Evolutionary conservation across 1,140 invertebrate species (phyloP).

Genomic region (Philopotamus ludificatus): DNA sequence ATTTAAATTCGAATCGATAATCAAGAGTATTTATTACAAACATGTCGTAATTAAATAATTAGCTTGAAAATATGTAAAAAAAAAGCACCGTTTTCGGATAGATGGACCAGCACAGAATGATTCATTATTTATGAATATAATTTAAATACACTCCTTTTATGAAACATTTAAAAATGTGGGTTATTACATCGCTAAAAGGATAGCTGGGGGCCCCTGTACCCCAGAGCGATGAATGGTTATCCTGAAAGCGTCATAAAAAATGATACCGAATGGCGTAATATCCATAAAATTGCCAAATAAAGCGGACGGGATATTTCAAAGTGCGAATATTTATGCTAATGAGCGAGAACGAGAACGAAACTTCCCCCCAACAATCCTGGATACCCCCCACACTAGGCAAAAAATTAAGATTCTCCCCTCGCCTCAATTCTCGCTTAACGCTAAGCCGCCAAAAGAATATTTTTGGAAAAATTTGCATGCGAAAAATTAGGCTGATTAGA

Average conservation of each 20-base stretch:
- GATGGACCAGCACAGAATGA: too few species aligned
- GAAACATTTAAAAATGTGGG: too few species aligned
- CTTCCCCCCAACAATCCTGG: neutral
- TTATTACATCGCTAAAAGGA: too few species aligned
- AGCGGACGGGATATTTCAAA: constrained; percentile 27
- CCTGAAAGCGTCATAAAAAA: constrained; percentile 15
- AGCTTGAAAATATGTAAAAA: too few species aligned
- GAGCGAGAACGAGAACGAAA: constrained; percentile 5
- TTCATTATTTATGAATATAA: too few species aligned
- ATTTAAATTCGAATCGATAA: too few species aligned
- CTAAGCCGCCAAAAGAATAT: neutral
- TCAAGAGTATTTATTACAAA: too few species aligned
- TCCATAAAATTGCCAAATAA: constrained; percentile 23
- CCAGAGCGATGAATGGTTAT: constrained; percentile 3
- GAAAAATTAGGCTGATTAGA: neutral
- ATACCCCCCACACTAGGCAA: too few species aligned
- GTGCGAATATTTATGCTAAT: constrained; percentile 28
- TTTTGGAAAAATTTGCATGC: constrained; percentile 1
- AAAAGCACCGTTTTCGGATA: too few species aligned
- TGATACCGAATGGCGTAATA: constrained; percentile 20
- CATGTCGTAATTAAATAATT: too few species aligned
- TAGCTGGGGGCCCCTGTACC: neutral
- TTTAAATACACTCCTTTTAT: too few species aligned
- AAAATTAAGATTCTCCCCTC: neutral
- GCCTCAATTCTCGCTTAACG: neutral